Evolutionary conservation across 2,888 invertebrate genomes (phyloP), one percentile per base, ranked within the genome.

Genomic region (Macrophya annulata): DNA sequence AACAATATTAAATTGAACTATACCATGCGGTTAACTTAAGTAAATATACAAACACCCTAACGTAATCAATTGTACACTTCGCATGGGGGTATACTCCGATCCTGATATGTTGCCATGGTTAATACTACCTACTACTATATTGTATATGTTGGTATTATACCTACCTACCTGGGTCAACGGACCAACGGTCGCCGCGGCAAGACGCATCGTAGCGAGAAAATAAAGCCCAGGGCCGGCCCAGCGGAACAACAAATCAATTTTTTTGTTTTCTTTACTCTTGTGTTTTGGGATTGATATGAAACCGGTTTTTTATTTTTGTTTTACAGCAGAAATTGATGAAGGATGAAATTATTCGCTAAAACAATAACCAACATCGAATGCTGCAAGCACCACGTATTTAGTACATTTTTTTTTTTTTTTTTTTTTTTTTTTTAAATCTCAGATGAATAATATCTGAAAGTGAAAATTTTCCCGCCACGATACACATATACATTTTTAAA

Each of bases 171-270:
- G 72, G 86, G 86, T 86, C 86, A 86, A 86, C 84, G 85, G 40
- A 85, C 86, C 59, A 85, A 74, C 84, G 82, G 79, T 72, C 82
- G 81, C 21, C n/a, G 21, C 74, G 48, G 77, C 51, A 43, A 77
- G 62, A 84, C 68, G 65, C 71, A 85, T 84, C 84, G 85, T 85
- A 84, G 65, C 84, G 84, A 85, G 81, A 72, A 85, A 85, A 72
- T 72, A 68, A 37, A 68, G 31, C 31, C 43, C 59, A 68, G 85
- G 82, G 68, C 85, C 83, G 68, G 68, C 3, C 8, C 12, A 3
- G 68, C 65, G 5, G 51, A 43, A 12, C 43, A 17, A 9, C 40
- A 15, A 59, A 59, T 21, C 81, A 51, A 62, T 62, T 62, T n/a
- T 51, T 43, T 6, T 12, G 10, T 81, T 8, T 0, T 37, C 62